Conservation (phyloP, 2,797 vertebrate genomes). For the Coilia nasus region DNA sequence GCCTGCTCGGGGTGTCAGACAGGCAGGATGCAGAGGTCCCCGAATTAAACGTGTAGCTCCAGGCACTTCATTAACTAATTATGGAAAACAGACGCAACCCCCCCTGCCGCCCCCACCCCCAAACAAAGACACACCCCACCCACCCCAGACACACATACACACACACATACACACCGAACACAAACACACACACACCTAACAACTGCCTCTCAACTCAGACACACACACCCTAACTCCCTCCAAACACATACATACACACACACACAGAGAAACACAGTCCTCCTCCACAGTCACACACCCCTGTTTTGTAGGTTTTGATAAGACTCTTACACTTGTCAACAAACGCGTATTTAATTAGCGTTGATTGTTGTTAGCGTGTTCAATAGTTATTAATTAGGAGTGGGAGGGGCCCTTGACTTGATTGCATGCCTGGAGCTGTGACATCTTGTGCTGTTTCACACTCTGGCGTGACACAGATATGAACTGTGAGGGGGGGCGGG, state of each 20-base stretch:
- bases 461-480: slow-evolving; percentile 68
- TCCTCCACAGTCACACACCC: slow-evolving; percentile 46
- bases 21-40: slow-evolving; percentile 56
- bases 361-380: slow-evolving; percentile 89
- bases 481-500: slow-evolving; percentile 22
- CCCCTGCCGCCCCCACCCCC: slow-evolving; percentile 47
- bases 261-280: slow-evolving; percentile 45
- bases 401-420: slow-evolving; percentile 78
- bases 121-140: not conserved
- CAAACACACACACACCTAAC: slow-evolving; percentile 35
- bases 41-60: slow-evolving; percentile 75
- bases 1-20: slow-evolving; percentile 60
- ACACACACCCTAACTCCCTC: slow-evolving; percentile 35
- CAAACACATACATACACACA: not conserved
- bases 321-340: slow-evolving; percentile 84
- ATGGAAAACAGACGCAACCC: slow-evolving; percentile 82
- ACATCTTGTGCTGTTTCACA: slow-evolving; percentile 69
- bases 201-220: too few species aligned
- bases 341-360: slow-evolving; percentile 92
- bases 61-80: slow-evolving; percentile 84
- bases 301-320: slow-evolving; percentile 72
- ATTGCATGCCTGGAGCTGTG: slow-evolving; percentile 77
- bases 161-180: not conserved
- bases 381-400: slow-evolving; percentile 89
- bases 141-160: not conserved